Evolutionary conservation across 2,113 vertebrate species (phyloP), one percentile per base, ranked within the genome.

Genomic region (Pygoscelis adeliae): DNA sequence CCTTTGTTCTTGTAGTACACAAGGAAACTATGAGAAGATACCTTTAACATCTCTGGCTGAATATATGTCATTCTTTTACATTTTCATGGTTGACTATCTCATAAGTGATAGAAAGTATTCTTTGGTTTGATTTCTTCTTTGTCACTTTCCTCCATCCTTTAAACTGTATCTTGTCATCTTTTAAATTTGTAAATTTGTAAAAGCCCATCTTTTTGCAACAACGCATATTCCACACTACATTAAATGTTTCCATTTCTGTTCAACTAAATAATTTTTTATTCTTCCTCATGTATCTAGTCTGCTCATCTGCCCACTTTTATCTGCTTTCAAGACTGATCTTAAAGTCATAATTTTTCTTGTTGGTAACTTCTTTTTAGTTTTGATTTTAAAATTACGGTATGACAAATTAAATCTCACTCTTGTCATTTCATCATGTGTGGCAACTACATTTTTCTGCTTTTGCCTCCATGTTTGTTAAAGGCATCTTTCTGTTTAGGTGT

Each of bases 331-430:
- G 74, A 34, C 67, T 95, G 58, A 92, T 93, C 20, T n/a, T 80
- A 78, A 95, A 93, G 20, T 73, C 32, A 32, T 34, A 82, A 74
- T 23, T 72, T 90, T 95, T 93, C 93, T 93, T 59, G 23, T 55
- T 93, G 55, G 61, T 86, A 81, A 94, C 66, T 94, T 90, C 61
- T 81, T 87, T 95, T 59, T 55, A 78, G 72, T 83, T 97, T 96
- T 97, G 72, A 87, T 95, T 97, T 94, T 50, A 91, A 95, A 93
- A 95, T 90, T 92, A 93, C 30, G 59, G 6, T 90, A 90, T 89
- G 93, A 92, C 81, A 94, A 55, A 93, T 83, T 78, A 95, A 96
- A 96, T 96, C 77, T 96, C 77, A 89, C 44, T 44, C 11, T 87
- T 94, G 78, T 94, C 69, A 92, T 59, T 70, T 62, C 46, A 77